Conservation (phyloP, 2,797 vertebrate genomes). For the Oreochromis mossambicus region DNA sequence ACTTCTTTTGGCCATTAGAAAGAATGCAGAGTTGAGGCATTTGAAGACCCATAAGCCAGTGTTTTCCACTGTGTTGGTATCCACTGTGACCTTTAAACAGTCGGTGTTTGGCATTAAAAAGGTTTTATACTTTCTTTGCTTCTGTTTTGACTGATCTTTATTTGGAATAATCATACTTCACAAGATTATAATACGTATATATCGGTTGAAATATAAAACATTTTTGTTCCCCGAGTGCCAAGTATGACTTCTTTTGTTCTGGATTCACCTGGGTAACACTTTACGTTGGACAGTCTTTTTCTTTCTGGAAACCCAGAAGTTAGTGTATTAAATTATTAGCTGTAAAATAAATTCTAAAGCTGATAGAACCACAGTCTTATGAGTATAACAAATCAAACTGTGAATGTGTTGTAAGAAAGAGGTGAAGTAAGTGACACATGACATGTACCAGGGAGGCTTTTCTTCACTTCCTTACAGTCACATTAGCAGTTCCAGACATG, state of each 20-base stretch:
- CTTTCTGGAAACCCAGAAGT: not conserved
- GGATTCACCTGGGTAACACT: not conserved
- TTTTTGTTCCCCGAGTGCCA: rapidly evolving
- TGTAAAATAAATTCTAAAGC: not conserved
- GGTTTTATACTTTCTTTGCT: not conserved
- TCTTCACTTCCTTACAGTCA: not conserved
- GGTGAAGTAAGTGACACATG: not conserved
- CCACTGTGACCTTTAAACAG: not conserved
- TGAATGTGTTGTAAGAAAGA: not conserved
- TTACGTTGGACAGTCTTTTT: rapidly evolving
- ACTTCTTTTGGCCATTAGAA: not conserved
- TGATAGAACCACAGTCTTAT: not conserved
- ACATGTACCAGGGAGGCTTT: not conserved
- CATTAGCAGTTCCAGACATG: not conserved
- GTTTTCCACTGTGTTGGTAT: not conserved
- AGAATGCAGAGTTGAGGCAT: not conserved
- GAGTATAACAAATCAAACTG: not conserved
- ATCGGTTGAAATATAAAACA: not conserved
- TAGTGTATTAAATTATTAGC: not conserved
- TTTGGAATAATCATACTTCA: not conserved
- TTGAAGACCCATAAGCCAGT: not conserved
- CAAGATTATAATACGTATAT: not conserved
- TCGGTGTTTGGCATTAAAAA: not conserved
- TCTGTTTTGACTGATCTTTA: not conserved
- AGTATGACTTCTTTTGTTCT: not conserved